Evolutionary conservation across 2,113 vertebrate species (phyloP).

Genomic region (Saguinus midas): DNA sequence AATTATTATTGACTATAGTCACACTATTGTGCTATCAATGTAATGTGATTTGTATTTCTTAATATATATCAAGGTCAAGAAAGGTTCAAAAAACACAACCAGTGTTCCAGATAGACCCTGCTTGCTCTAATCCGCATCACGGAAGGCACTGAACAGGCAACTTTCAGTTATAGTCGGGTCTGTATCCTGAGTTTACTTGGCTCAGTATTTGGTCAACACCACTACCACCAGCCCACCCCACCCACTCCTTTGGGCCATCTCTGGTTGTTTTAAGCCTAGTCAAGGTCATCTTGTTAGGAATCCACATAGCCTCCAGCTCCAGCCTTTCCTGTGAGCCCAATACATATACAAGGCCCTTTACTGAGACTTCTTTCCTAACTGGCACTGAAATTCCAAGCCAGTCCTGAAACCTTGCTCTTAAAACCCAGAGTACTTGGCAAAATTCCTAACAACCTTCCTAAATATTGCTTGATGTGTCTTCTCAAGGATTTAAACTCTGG

Average conservation of each 20-base stretch:
- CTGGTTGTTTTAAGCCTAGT: neutral
- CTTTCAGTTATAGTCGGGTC: neutral
- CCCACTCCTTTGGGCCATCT: neutral
- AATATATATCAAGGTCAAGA: neutral
- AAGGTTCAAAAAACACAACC: neutral
- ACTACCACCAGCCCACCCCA: neutral
- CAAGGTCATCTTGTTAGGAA: neutral
- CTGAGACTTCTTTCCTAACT: neutral
- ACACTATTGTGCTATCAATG: no score
- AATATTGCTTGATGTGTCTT: neutral
- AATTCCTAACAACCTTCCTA: neutral
- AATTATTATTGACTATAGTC: no score
- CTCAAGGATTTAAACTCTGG: neutral
- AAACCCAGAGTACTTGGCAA: neutral
- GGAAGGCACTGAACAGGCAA: neutral
- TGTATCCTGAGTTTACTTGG: neutral
- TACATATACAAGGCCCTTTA: neutral
- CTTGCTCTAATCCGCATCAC: neutral
- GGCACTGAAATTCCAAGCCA: neutral
- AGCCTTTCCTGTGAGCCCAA: neutral
- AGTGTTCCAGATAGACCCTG: neutral
- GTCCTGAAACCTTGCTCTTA: neutral
- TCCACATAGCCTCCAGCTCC: neutral
- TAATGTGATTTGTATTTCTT: neutral
- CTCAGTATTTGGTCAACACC: neutral